Percentiles rank a stretch among this genome's conserved stretches.
Conservation (phyloP, 30 jellyfish, hydroid and myxozoan genomes). For the Sanderia malayensis region DNA sequence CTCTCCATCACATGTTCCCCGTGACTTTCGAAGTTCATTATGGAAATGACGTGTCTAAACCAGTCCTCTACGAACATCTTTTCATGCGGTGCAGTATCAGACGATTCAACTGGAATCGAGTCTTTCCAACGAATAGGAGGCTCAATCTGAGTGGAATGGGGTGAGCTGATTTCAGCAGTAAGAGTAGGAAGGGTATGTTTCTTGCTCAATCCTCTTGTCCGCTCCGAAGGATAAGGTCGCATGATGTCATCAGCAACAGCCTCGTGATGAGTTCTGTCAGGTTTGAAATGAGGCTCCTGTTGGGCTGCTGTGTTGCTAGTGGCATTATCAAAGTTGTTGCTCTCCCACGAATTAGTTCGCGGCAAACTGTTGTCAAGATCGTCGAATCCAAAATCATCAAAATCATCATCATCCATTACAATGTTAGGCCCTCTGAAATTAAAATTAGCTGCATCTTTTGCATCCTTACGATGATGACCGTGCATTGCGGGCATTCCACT, state of each 20-base stretch:
- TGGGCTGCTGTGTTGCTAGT: not conserved
- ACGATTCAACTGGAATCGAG: conserved; percentile 52
- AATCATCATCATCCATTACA: conserved; percentile 77
- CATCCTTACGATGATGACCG: not conserved
- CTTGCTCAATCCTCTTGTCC: conserved; percentile 1
- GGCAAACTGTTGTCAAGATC: conserved; percentile 42
- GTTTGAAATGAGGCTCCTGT: not conserved
- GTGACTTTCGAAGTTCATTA: conserved; percentile 37
- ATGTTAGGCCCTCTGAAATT: conserved; percentile 35
- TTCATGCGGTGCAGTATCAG: conserved; percentile 24
- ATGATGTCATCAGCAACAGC: not conserved
- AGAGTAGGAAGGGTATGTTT: conserved; percentile 33
- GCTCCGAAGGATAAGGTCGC: not conserved
- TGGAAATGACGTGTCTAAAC: conserved; percentile 39
- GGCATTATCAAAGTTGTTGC: not conserved
- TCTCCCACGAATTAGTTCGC: conserved; percentile 24
- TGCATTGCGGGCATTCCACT: not conserved
- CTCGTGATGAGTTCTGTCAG: conserved; percentile 15
- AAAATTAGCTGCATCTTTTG: not conserved
- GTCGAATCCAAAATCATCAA: conserved; percentile 83
- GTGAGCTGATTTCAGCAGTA: conserved; percentile 49
- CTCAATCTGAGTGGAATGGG: conserved; percentile 65
- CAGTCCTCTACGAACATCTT: conserved; percentile 47
- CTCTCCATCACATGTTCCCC: conserved; percentile 48
- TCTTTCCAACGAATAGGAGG: conserved; percentile 73